Evolutionary conservation across 2,888 invertebrate genomes (phyloP).

Genomic region (Mimumesa dahlbomi): DNA sequence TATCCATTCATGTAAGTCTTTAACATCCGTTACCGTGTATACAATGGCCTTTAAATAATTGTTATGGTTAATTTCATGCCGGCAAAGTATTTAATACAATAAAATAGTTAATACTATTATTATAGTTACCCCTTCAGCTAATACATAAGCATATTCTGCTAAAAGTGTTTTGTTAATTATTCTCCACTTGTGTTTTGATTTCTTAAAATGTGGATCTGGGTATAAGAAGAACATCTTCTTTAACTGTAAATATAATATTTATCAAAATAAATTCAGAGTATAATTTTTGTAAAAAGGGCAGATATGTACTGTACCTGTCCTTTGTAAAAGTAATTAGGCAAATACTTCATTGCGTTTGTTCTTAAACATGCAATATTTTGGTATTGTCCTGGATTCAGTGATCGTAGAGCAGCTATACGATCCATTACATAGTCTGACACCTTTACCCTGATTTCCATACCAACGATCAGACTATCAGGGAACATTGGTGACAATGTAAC

Average conservation of each 20-base stretch:
- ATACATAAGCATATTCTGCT: constrained; percentile 98
- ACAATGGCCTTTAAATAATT: constrained; percentile 87
- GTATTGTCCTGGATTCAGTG: constrained; percentile 88
- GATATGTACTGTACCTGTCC: constrained; percentile 86
- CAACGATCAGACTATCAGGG: constrained; percentile 93
- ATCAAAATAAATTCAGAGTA: not conserved
- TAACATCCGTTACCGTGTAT: constrained; percentile 98
- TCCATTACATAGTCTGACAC: constrained; percentile 99
- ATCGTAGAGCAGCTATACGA: constrained; percentile 92
- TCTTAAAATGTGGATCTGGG: constrained; percentile 99
- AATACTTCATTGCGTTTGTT: constrained; percentile 99
- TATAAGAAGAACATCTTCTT: constrained; percentile 99
- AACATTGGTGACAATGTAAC: constrained; percentile 95
- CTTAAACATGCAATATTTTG: constrained; percentile 97
- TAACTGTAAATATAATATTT: constrained; percentile 82
- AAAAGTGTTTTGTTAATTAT: constrained; percentile 96
- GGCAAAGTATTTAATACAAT: constrained; percentile 6
- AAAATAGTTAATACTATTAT: constrained; percentile 2
- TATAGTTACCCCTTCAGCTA: constrained; percentile 88
- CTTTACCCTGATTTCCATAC: constrained; percentile 98
- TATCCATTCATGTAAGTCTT: constrained; percentile 99
- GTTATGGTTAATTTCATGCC: too few relatives aligned
- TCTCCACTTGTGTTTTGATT: constrained; percentile 99
- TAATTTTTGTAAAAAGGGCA: not conserved
- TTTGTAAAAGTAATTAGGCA: constrained; percentile 97